These are phyloP conservation scores for Schrankia costaestrigalis DNA, from an alignment of 2,888 invertebrate genomes.

Conservation along the genomic window DNA sequence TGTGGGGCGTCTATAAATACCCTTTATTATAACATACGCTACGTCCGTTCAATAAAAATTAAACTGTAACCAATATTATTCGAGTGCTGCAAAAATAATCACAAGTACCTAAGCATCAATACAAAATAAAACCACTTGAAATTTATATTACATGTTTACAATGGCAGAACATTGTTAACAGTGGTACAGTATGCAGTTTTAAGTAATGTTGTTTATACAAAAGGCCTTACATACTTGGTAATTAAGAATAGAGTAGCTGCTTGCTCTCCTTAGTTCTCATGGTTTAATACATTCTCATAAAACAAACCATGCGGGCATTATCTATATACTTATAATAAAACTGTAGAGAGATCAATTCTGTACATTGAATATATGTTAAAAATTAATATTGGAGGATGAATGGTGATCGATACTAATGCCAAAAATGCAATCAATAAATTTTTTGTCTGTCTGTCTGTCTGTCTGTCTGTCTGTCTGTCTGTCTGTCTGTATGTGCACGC, in stretches of 20 bases:
- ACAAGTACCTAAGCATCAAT: too few relatives aligned
- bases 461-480: too few relatives aligned
- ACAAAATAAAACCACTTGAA: conserved; percentile 18
- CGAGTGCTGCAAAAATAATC: conserved; percentile 30
- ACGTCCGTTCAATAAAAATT: conserved; percentile 54
- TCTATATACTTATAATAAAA: too few relatives aligned
- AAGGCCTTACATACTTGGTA: conserved; percentile 23
- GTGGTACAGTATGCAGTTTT: conserved; percentile 19
- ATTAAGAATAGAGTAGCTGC: conserved; percentile 41
- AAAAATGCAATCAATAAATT: too few relatives aligned
- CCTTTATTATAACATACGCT: conserved; percentile 48
- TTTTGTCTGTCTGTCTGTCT: too few relatives aligned
- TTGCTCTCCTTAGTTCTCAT: conserved; percentile 61
- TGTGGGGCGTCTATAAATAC: conserved; percentile 77
- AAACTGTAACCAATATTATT: conserved; percentile 38
- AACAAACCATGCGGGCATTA: conserved; percentile 68
- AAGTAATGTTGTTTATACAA: conserved; percentile 38
- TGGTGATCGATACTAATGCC: too few relatives aligned
- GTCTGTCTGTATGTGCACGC: too few relatives aligned
- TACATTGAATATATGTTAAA: too few relatives aligned
- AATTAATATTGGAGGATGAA: too few relatives aligned
- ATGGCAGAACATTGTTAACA: conserved; percentile 17
- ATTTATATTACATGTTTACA: conserved; percentile 14
- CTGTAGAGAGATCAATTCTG: too few relatives aligned
- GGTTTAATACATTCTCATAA: conserved; percentile 62